Evolutionary conservation across 2,113 vertebrate species (phyloP), one percentile per base, ranked within the genome.

Genomic region (Atlantisia rogersi): DNA sequence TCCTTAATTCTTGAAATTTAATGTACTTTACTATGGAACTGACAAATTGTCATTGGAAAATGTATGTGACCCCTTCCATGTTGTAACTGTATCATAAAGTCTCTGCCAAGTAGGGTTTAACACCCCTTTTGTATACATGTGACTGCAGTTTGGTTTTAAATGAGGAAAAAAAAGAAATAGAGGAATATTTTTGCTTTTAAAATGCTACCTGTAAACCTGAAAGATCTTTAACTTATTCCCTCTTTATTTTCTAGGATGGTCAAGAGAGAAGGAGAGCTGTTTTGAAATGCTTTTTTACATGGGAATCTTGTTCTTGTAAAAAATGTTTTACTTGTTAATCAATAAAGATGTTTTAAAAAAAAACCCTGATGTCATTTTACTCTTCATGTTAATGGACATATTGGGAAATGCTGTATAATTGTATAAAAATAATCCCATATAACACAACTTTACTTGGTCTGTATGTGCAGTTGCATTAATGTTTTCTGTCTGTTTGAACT

Each of bases 221-320:
- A 82, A 44, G 37, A 55, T 75, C 59, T 80, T 88, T 95, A 73
- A 94, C 32, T 75, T 84, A 8, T 88, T 92, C 32, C 11, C 9
- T 86, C 53, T 86, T 94, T 95, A 31, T 93, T 86, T 96, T 92
- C 56, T 92, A 92, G 88, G 92, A 40, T 35, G n/a, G 62, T 85
- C 35, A 59, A 74, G 64, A 74, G 63, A 82, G 63, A 16, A 94
- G 71, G 55, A 78, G 46, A 70, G 16, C 31, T 69, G 17, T 62
- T 86, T 88, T 73, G 35, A 86, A 63, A 8, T 64, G 4, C 11
- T 81, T 86, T 73, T 92, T 93, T 73, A 37, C 28, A 40, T 32
- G 1, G 69, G 31, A 86, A 59, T 65, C 15, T 83, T 8, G 37
- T 52, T 14, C 56, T 80, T 88, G 56, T 88, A 55, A 63, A 60